These are phyloP conservation scores for Nowickia ferox DNA, from an alignment of 2,888 invertebrate species.

Conservation along the genomic window DNA sequence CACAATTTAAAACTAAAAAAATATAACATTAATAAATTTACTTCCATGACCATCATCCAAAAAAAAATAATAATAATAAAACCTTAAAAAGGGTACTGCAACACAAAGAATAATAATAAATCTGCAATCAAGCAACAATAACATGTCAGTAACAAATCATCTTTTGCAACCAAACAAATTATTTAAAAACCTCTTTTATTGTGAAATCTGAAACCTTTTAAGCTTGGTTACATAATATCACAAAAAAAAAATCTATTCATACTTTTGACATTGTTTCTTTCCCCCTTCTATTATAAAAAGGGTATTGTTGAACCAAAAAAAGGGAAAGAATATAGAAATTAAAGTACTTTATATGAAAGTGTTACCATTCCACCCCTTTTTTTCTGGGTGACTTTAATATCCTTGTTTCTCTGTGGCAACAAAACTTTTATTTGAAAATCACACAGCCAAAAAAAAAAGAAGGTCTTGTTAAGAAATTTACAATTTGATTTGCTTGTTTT, in stretches of 20 bases:
- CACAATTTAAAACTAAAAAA: neutral
- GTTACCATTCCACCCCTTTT: conserved; percentile 58
- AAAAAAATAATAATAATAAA: neutral
- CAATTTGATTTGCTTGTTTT: conserved; percentile 67
- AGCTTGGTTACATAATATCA: conserved; percentile 64
- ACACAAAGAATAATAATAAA: conserved; percentile 1
- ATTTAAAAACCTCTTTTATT: conserved; percentile 63
- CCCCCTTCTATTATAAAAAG: neutral
- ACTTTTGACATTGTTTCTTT: conserved; percentile 16
- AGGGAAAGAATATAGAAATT: neutral
- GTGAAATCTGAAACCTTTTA: conserved; percentile 69
- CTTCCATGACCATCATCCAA: neutral
- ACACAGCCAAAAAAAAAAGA: conserved; percentile 24
- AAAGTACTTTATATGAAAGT: conserved; percentile 42
- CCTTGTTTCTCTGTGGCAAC: conserved; percentile 38
- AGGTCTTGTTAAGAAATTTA: conserved; percentile 48
- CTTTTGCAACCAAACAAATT: conserved; percentile 61
- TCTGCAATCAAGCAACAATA: conserved; percentile 15
- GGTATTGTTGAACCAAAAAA: neutral
- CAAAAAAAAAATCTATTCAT: conserved; percentile 40
- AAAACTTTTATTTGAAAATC: conserved; percentile 55
- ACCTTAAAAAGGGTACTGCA: neutral
- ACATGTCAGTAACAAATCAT: conserved; percentile 52
- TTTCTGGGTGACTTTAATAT: conserved; percentile 45
- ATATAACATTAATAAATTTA: neutral